Percentiles rank a stretch among this genome's conserved stretches.
These are phyloP conservation scores for Patiria pectinifera DNA, from an alignment of 53 echinoderm and acorn worm genomes.

Conservation along the genomic window DNA sequence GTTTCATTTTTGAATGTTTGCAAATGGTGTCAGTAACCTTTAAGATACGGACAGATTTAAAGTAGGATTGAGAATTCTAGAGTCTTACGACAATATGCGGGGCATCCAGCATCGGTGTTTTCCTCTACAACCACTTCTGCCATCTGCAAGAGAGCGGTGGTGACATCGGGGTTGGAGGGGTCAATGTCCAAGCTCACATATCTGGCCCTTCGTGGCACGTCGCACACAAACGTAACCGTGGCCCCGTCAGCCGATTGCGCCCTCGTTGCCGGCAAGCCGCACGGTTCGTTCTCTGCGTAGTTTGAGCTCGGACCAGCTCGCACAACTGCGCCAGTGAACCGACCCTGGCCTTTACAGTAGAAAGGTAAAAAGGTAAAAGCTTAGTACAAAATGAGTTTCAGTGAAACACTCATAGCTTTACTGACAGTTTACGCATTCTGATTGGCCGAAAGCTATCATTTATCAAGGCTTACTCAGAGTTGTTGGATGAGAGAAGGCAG, in stretches of 20 bases:
- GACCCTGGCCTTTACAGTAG: background rate
- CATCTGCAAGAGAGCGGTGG: background rate
- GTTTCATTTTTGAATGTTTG: too few species aligned
- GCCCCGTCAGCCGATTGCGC: conserved; percentile 12
- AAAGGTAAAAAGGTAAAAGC: background rate
- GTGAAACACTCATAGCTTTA: background rate
- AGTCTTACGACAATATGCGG: background rate
- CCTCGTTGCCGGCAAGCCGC: conserved; percentile 36
- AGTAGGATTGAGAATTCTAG: background rate
- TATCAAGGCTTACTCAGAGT: too few species aligned
- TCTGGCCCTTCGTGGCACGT: conserved; percentile 30
- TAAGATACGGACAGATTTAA: background rate
- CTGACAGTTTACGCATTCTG: too few species aligned
- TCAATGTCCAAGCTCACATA: conserved; percentile 33
- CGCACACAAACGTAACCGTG: conserved; percentile 18
- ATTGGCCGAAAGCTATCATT: too few species aligned
- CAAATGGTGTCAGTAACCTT: too few species aligned
- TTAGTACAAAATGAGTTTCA: background rate
- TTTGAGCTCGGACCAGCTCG: conserved; percentile 7
- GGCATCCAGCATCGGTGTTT: background rate
- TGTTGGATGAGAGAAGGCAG: too few species aligned
- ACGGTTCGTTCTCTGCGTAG: conserved; percentile 27
- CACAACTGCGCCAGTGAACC: conserved; percentile 2
- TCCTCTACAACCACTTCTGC: background rate
- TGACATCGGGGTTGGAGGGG: background rate